Evolutionary conservation across 2,888 invertebrate species (phyloP), one percentile per base, ranked within the genome.

Genomic region (Dichetophora obliterata): DNA sequence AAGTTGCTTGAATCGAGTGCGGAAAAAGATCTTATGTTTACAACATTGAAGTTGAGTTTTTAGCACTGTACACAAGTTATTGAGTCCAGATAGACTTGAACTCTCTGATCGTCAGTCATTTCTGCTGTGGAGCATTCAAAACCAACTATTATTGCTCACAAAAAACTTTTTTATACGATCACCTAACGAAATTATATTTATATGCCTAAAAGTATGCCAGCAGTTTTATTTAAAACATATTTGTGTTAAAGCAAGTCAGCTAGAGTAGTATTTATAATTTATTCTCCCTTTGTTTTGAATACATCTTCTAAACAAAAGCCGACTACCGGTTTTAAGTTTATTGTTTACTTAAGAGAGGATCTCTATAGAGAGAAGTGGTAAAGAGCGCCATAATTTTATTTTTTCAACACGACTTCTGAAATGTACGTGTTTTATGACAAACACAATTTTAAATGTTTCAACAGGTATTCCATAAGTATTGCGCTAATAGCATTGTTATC

Each of bases 271-370:
- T 63, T n/a, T 34, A n/a, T n/a, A 1, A 70, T 50, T 19, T 72
- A 66, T 76, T 68, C 14, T 68, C 50, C 22, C 48, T 80, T 69
- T 69, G 9, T 43, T 78, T 80, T 75, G 34, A 65, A 24, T n/a
- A 48, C 79, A 72, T 75, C 75, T 81, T 81, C 80, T 82, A 81
- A 78, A 81, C 81, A 81, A 81, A 76, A 31, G 3, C 48, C 14
- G 57, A 75, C 79, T 77, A 74, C 80, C 69, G 80, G 80, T 74
- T 65, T 19, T 14, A n/a, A n/a, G 8, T n/a, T 3, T 50, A 50
- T 69, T 50, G 50, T 73, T 48, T 48, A 24, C 31, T n/a, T 52
- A 14, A 59, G 59, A 73, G 68, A 11, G 63, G 16, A 6, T n/a
- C n/a, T n/a, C n/a, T n/a, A 4, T n/a, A 3, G 6, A n/a, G 14